Evolutionary conservation across 2,113 vertebrate genomes (phyloP).

Genomic region (Semicossyphus pulcher): DNA sequence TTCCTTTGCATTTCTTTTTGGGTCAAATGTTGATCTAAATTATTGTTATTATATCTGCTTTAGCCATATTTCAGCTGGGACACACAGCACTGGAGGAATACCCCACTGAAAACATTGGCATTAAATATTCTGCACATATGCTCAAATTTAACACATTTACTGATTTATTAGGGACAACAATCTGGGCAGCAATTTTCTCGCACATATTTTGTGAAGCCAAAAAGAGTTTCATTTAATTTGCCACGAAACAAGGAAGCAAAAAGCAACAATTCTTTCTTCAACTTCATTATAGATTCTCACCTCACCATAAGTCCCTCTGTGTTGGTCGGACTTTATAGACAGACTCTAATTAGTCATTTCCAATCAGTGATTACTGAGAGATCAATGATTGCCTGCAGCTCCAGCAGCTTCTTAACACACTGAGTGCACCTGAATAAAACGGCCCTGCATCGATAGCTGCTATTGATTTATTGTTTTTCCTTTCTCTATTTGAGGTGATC

Average conservation of each 20-base stretch:
- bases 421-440: constrained; percentile 41
- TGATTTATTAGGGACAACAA: not conserved
- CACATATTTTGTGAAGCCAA: too few relatives aligned
- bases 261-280: too few relatives aligned
- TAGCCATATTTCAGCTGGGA: not conserved
- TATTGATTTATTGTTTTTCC: constrained; percentile 65
- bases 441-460: constrained; percentile 41
- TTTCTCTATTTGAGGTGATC: constrained; percentile 24
- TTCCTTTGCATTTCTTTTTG: too few relatives aligned
- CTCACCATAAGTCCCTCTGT: not conserved
- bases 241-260: not conserved
- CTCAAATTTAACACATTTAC: not conserved
- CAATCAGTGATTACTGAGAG: constrained; percentile 52
- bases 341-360: constrained; percentile 43
- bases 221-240: not conserved
- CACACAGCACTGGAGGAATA: not conserved
- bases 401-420: constrained; percentile 17
- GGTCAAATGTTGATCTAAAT: not conserved
- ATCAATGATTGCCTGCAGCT: constrained; percentile 39
- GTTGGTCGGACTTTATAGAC: constrained; percentile 4
- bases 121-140: not conserved
- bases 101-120: not conserved
- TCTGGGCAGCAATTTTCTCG: not conserved
- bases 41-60: not conserved
- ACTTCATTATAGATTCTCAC: not conserved